Base-by-base conservation (phyloP, 2,888 invertebrate species). In the Archips crataeganus region DNA sequence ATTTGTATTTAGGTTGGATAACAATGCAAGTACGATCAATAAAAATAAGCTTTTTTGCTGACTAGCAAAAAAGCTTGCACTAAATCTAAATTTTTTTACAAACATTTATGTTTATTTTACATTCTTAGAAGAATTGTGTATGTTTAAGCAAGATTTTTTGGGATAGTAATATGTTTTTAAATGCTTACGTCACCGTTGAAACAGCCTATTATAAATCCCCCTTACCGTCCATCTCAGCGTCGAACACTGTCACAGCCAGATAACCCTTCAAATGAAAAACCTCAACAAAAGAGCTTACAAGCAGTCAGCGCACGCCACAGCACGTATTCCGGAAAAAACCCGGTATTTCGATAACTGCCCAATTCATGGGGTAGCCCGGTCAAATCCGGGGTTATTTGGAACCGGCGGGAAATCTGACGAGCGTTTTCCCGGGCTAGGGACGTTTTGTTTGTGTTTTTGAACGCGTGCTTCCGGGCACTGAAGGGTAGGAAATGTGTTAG, bases 331-430 rank as follows among this genome's bases (percentile, higher is more conserved):
- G 70, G 65, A 65, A 74, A 70, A 70, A 74, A 23, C 65, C 74
- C 70, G 74, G 74, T 64, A 70, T 74, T 74, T 47, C 74, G 74
- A 74, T 74, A 74, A 74, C 69, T 74, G 74, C 69, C 74, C 74
- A 74, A 74, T 74, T 74, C 74, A 74, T 54, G 74, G 69, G 74
- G 60, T 36, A 63, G 62, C 65, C 68, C 70, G 69, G 74, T 74
- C 74, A 60, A 74, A 68, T 74, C 69, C 69, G 64, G 74, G 68
- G 69, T 74, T 70, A 74, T 74, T 73, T 69, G 68, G 60, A 45
- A 32, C 57, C 57, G 57, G 32, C 57, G 57, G 57, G 32, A 57
- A 71, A 60, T 65, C 70, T 49, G 65, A 65, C 65, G 57, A 70
- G 74, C 68, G 68, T 69, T 74, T 74, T 23, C 49, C 74, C 69